Conservation (phyloP, 1,140 invertebrate species). For the Chrysomallon squamiferum region DNA sequence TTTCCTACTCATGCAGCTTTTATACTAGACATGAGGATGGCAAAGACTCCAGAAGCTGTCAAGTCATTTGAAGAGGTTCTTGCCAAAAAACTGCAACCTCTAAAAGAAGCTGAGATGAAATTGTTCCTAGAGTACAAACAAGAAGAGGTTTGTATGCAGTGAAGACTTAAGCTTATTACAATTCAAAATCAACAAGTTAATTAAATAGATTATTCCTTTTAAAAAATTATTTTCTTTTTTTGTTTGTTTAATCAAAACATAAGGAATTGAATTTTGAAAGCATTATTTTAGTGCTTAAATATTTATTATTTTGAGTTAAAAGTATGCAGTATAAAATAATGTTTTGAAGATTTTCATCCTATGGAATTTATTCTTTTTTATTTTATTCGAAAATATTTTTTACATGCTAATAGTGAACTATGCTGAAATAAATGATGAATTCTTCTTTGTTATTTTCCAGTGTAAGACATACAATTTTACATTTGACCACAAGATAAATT, state of each 20-base stretch:
- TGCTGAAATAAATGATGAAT: too few species aligned
- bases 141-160: conserved; percentile 57
- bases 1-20: conserved; percentile 67
- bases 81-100: conserved; percentile 62
- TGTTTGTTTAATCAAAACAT: not conserved
- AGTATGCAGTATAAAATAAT: too few species aligned
- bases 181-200: not conserved
- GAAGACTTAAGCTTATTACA: not conserved
- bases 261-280: not conserved
- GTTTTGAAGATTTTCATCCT: too few species aligned
- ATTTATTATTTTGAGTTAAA: too few species aligned
- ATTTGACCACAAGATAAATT: conserved; percentile 64
- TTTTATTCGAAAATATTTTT: too few species aligned
- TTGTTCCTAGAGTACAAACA: conserved; percentile 66
- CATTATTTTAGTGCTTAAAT: too few species aligned
- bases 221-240: not conserved
- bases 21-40: conserved; percentile 67
- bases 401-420: too few species aligned
- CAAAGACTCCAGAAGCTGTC: conserved; percentile 66
- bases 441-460: conserved; percentile 47
- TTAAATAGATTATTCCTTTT: not conserved
- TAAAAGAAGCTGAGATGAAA: conserved; percentile 64
- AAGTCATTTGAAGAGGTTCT: conserved; percentile 64
- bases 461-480: conserved; percentile 63
- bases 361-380: too few species aligned